Percentiles rank a stretch among this genome's conserved stretches.
Evolutionary conservation across 2,797 vertebrate genomes (phyloP).

Genomic region (Pangasius krempfi): DNA sequence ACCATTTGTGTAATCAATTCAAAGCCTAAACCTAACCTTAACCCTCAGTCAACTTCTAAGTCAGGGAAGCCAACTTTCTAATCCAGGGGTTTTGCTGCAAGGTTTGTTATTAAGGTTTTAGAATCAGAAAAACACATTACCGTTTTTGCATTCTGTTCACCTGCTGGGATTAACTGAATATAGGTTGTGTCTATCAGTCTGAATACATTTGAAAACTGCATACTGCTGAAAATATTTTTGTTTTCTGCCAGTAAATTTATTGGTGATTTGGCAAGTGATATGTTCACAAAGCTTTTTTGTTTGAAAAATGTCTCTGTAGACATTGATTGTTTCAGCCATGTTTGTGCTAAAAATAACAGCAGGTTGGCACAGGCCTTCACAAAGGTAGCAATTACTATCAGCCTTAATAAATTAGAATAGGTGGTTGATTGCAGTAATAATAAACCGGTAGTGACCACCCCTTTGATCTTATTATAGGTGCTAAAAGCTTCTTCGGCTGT

Average conservation of each 20-base stretch:
- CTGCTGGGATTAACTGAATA: neutral
- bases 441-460: conserved; percentile 6
- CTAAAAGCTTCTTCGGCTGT: conserved; percentile 14
- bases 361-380: neutral
- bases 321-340: neutral
- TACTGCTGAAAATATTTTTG: neutral
- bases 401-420: conserved; percentile 32
- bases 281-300: conserved; percentile 3
- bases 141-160: neutral
- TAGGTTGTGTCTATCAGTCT: neutral
- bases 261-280: neutral
- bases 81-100: neutral
- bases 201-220: neutral
- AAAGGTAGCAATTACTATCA: conserved; percentile 22
- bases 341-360: conserved; percentile 25
- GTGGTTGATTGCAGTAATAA: conserved; percentile 19
- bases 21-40: neutral
- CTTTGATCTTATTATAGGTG: conserved; percentile 23
- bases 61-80: too few relatives aligned
- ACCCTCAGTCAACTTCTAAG: neutral
- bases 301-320: conserved; percentile 6
- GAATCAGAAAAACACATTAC: neutral
- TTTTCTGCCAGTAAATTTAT: neutral
- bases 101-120: neutral
- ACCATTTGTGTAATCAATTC: neutral